A percentile compares a stretch with the other conserved stretches of the same genome.
These are phyloP conservation scores for Harpagoxenus sublaevis DNA, from an alignment of 2,888 invertebrate genomes.

Conservation along the genomic window DNA sequence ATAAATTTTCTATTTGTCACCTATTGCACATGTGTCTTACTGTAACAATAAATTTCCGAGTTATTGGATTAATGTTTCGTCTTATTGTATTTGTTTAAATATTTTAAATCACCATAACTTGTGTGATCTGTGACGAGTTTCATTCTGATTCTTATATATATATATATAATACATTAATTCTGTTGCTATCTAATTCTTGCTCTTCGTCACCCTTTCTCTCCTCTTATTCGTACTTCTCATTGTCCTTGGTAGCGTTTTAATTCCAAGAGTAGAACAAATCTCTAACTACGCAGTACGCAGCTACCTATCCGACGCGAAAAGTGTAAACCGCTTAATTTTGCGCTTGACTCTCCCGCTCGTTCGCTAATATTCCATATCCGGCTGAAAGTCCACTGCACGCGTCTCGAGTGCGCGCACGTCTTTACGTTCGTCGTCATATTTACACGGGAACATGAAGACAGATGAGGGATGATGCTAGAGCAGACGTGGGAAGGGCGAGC, in stretches of 20 bases:
- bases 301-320: neutral
- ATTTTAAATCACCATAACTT: neutral
- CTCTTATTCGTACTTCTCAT: neutral
- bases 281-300: too few species aligned
- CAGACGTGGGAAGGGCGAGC: slow-evolving; percentile 30
- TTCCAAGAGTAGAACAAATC: slow-evolving; percentile 26
- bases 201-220: neutral
- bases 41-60: neutral
- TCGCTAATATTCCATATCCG: slow-evolving; percentile 60
- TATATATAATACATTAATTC: neutral
- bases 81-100: neutral
- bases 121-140: too few species aligned
- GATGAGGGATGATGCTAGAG: slow-evolving; percentile 43
- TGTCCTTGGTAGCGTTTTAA: slow-evolving; percentile 25
- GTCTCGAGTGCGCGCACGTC: slow-evolving; percentile 14
- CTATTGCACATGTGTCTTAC: neutral
- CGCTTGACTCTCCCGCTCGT: slow-evolving; percentile 25
- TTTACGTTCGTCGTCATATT: slow-evolving; percentile 31
- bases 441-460: slow-evolving; percentile 23
- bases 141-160: neutral
- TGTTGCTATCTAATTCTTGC: neutral
- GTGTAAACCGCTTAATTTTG: slow-evolving; percentile 45
- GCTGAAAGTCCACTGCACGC: slow-evolving; percentile 46
- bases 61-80: neutral
- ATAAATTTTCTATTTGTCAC: neutral